A percentile compares a stretch with the other conserved stretches of the same genome.
phyloP scores from a whole-genome alignment of 2,113 vertebrate genomes.

The Gallinago jamesoni region DNA sequence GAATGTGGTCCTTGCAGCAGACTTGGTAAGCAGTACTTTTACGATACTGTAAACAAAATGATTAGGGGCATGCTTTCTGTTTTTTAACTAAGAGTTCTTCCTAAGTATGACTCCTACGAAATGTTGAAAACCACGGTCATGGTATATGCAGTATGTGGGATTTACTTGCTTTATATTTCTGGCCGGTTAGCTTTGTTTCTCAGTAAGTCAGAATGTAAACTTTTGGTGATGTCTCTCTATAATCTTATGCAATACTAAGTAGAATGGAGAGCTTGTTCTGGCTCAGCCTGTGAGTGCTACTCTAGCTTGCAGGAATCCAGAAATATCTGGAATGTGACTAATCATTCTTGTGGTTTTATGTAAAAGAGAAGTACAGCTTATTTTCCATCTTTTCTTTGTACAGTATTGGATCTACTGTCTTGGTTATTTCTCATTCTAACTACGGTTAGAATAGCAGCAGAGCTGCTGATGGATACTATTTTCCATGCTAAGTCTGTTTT shows the following conservation, averaged over 20 bases:
- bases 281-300: conserved; percentile 25
- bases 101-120: background rate
- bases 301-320: conserved; percentile 30
- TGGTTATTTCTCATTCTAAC: background rate
- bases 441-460: background rate
- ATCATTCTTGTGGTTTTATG: conserved; percentile 36
- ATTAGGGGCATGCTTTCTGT: background rate
- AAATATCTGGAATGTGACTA: conserved; percentile 50
- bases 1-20: background rate
- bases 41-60: background rate
- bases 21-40: background rate
- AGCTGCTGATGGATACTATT: background rate
- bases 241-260: background rate
- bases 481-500: background rate
- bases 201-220: background rate
- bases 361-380: conserved; percentile 6
- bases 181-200: background rate
- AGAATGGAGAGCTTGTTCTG: conserved; percentile 18
- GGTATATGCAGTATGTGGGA: background rate
- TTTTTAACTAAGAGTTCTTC: background rate
- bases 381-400: background rate
- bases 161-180: background rate
- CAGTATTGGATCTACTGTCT: background rate
- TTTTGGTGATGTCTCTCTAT: background rate
- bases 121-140: background rate